Percentiles rank a stretch among this genome's conserved stretches.
Evolutionary conservation across 2,113 vertebrate species (phyloP).

Genomic region (Corynorhinus townsendii): DNA sequence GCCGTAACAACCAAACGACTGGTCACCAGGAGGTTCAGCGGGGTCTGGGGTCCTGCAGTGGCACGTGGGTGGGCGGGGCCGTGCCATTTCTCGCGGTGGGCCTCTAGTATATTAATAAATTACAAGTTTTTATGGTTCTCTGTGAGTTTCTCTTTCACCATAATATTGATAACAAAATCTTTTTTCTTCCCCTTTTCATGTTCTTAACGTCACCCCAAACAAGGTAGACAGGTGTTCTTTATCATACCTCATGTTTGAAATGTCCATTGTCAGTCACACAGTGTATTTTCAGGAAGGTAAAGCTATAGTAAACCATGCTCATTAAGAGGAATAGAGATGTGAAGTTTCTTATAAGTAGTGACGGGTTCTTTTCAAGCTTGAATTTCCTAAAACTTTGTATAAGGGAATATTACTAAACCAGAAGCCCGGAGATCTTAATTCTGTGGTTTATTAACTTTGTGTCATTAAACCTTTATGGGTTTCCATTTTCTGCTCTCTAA

Average conservation of each 20-base stretch:
- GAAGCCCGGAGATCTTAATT: background rate
- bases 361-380: background rate
- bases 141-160: background rate
- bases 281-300: background rate
- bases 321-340: background rate
- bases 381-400: background rate
- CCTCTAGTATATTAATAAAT: background rate
- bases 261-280: background rate
- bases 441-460: background rate
- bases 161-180: background rate
- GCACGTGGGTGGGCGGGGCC: too few relatives aligned
- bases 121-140: background rate
- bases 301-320: background rate
- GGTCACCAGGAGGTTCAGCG: too few relatives aligned
- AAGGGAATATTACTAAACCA: background rate
- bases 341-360: background rate
- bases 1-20: too few relatives aligned
- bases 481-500: background rate
- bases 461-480: background rate
- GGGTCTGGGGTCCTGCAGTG: too few relatives aligned
- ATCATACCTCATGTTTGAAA: background rate
- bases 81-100: too few relatives aligned
- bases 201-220: background rate
- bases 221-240: background rate
- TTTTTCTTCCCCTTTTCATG: background rate